These are phyloP conservation scores for Amphiduros pacificus DNA, from an alignment of 2,888 invertebrate species.

Conservation along the genomic window DNA sequence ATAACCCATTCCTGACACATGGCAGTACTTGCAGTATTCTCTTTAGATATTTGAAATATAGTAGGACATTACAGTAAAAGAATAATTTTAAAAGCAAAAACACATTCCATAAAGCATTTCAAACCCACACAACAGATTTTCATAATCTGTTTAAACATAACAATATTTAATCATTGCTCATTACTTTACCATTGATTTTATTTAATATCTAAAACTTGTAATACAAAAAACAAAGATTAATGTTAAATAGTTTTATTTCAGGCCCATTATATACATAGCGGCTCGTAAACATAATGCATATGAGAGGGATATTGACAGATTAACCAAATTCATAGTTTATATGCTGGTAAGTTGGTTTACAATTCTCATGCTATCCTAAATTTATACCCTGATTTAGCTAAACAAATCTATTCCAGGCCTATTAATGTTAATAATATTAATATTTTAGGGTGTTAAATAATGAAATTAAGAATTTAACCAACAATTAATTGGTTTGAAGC, in stretches of 20 bases:
- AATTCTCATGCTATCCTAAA: neutral
- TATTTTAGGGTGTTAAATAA: neutral
- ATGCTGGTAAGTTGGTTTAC: slow-evolving; percentile 66
- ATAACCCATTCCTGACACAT: too few species aligned
- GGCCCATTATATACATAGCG: slow-evolving; percentile 79
- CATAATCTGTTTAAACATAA: too few species aligned
- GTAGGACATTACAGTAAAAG: too few species aligned
- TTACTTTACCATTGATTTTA: neutral
- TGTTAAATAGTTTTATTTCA: slow-evolving; percentile 30
- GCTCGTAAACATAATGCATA: slow-evolving; percentile 73
- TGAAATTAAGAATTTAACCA: neutral
- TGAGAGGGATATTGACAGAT: slow-evolving; percentile 74
- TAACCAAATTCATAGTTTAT: slow-evolving; percentile 78
- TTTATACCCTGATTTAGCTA: neutral
- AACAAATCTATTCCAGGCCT: neutral
- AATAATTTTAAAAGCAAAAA: too few species aligned
- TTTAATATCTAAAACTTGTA: too few species aligned
- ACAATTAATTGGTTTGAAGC: too few species aligned
- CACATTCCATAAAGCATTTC: too few species aligned
- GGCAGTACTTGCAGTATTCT: too few species aligned
- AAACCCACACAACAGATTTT: too few species aligned
- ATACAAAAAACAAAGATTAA: too few species aligned
- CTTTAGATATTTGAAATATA: too few species aligned
- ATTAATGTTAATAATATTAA: neutral
- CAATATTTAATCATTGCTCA: too few species aligned